Base-by-base conservation (phyloP, 2,113 vertebrate species). In the Aphyosemion australe region DNA sequence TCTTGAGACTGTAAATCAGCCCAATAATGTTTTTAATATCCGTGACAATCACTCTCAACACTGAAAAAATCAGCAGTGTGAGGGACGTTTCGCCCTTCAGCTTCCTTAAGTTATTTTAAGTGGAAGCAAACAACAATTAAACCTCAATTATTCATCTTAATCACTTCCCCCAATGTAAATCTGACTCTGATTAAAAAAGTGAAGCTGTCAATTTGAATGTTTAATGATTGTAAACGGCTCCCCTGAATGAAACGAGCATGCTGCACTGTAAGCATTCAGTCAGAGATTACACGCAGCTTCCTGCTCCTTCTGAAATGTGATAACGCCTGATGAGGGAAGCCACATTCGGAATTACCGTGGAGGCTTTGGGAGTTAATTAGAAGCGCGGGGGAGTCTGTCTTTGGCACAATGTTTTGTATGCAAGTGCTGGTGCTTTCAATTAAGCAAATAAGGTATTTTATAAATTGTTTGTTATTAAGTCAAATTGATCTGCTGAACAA, bases 71-170 rank as follows among this genome's bases (percentile, higher is more conserved):
- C 5, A 9, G 19, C 55, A 15, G 39, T 57, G 10, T 16, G 45
- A 21, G 41, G 32, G 5, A 43, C 7, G 2, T 12, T 65, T 55
- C 21, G 43, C 59, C 48, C 47, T 26, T 37, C 56, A 79, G 68
- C 42, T 65, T 2, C 26, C 52, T 15, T 52, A 11, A 56, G 47
- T 42, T 65, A 56, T 37, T 58, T 16, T 18, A 6, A 56, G 34
- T 61, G 20, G 12, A 65, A 68, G n/a, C 47, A 76, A 70, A 68
- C 55, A 71, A 32, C 54, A 52, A 59, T 78, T 65, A 72, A 14
- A 16, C 50, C 8, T 43, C 51, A 34, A 46, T 69, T 80, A 61
- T 47, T 51, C 4, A 59, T 64, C 41, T 58, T 15, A 65, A 73
- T 55, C 13, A 8, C n/a, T 56, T 56, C 46, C 61, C 34, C n/a